A percentile compares a stretch with the other conserved stretches of the same genome.
These are phyloP conservation scores for Salminus brasiliensis DNA, from an alignment of 2,113 vertebrate genomes.

Conservation along the genomic window DNA sequence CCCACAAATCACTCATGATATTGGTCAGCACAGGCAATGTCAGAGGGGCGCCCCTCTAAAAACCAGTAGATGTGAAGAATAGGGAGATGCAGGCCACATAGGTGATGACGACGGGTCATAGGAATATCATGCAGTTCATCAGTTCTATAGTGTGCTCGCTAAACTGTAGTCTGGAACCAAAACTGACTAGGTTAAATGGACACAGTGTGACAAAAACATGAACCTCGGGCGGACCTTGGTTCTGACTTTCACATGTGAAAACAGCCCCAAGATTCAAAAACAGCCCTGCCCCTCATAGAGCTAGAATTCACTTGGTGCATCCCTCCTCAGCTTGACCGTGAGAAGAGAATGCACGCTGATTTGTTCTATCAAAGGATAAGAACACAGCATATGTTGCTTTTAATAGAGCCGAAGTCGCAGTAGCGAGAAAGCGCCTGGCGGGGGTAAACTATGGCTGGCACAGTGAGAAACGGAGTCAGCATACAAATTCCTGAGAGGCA, in stretches of 20 bases:
- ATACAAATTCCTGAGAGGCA: conserved; percentile 64
- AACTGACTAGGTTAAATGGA: too few species aligned
- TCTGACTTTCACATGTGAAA: background rate
- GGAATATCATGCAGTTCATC: too few species aligned
- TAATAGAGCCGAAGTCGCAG: conserved; percentile 22
- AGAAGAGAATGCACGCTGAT: background rate
- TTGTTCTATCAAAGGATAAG: conserved; percentile 4
- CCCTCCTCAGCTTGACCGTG: background rate
- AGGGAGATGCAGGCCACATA: too few species aligned
- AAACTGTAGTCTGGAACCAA: too few species aligned
- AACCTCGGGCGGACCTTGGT: too few species aligned
- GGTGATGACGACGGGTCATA: too few species aligned
- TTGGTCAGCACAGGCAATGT: too few species aligned
- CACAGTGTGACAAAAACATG: too few species aligned
- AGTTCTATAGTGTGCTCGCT: too few species aligned
- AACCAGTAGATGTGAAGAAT: too few species aligned
- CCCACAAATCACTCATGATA: too few species aligned
- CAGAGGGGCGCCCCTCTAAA: too few species aligned
- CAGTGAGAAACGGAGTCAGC: conserved; percentile 62
- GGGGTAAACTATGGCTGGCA: conserved; percentile 54
- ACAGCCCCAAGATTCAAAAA: background rate
- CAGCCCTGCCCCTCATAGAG: background rate
- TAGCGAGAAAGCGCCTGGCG: background rate
- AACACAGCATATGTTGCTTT: conserved; percentile 21
- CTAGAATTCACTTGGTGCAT: background rate